phyloP scores from a whole-genome alignment of 2,113 vertebrate genomes.

The Helogale parvula region DNA sequence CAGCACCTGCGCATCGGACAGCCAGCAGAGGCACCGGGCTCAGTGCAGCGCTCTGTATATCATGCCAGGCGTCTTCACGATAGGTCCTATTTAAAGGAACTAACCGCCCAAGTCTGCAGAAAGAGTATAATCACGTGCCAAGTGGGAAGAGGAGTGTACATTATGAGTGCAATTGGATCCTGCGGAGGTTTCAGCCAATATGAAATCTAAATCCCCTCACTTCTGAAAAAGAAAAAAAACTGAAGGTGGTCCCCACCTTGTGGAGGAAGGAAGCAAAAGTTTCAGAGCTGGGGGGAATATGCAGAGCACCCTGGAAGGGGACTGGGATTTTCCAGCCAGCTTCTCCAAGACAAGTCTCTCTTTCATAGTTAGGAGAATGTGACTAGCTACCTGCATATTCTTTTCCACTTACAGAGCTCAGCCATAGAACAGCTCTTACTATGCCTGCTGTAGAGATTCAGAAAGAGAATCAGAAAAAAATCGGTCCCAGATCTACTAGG shows the following conservation, averaged over 20 bases:
- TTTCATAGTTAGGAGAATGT: not conserved
- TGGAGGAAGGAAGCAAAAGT: not conserved
- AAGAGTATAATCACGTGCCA: not conserved
- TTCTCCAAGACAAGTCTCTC: not conserved
- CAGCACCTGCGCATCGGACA: not conserved
- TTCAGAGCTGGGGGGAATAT: not conserved
- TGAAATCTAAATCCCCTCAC: not conserved
- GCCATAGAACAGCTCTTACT: not conserved
- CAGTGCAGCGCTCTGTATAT: accelerated
- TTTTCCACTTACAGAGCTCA: not conserved
- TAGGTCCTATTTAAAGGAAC: not conserved
- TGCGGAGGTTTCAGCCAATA: not conserved
- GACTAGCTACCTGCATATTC: not conserved
- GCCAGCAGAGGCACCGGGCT: not conserved
- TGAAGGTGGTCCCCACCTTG: not conserved
- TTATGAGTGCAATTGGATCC: not conserved
- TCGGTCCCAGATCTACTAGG: not conserved
- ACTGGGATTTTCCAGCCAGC: not conserved
- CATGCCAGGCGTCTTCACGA: not conserved
- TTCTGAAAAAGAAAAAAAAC: not conserved
- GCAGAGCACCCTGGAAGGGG: not conserved
- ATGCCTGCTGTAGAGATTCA: not conserved
- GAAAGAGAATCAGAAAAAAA: not conserved
- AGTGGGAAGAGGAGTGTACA: not conserved
- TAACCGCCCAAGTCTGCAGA: not conserved